Evolutionary conservation across 2,113 vertebrate species (phyloP).

Genomic region (Sebastes schlegelii): DNA sequence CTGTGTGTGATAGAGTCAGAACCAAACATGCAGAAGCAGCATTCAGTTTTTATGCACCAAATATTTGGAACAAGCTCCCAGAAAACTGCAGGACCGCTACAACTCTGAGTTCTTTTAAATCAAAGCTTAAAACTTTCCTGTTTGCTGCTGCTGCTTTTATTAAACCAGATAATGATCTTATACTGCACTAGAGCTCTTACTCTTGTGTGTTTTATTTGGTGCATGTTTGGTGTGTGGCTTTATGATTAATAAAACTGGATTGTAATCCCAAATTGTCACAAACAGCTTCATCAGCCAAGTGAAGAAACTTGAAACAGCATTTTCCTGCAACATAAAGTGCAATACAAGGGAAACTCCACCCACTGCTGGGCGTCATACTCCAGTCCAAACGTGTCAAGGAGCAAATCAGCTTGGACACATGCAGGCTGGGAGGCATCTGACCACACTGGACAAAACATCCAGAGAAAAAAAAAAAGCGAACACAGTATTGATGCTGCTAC

Average conservation of each 20-base stretch:
- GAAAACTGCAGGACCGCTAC: no score
- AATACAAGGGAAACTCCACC: conserved; percentile 91
- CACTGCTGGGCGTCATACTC: conserved; percentile 86
- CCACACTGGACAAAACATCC: not conserved
- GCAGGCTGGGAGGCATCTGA: conserved; percentile 13
- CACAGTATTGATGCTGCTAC: no score
- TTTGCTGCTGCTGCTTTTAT: no score
- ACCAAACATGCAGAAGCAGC: no score
- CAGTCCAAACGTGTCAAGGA: conserved; percentile 92
- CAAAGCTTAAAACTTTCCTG: no score
- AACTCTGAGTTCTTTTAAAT: no score
- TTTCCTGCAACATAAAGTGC: conserved; percentile 63
- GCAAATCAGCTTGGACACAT: conserved; percentile 85
- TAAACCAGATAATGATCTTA: no score
- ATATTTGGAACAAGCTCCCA: no score
- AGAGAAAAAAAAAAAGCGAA: not conserved
- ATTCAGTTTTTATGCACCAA: no score
- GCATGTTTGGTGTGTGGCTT: not conserved
- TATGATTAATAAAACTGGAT: not conserved
- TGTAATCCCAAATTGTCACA: not conserved
- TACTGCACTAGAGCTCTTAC: no score
- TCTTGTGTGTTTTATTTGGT: not conserved
- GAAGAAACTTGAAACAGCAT: conserved; percentile 21
- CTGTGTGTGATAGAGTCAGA: not conserved
- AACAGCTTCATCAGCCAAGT: conserved; percentile 16